These are phyloP conservation scores for Acipenser transmontanus DNA, from an alignment of 2,797 vertebrate species.

Conservation along the genomic window DNA sequence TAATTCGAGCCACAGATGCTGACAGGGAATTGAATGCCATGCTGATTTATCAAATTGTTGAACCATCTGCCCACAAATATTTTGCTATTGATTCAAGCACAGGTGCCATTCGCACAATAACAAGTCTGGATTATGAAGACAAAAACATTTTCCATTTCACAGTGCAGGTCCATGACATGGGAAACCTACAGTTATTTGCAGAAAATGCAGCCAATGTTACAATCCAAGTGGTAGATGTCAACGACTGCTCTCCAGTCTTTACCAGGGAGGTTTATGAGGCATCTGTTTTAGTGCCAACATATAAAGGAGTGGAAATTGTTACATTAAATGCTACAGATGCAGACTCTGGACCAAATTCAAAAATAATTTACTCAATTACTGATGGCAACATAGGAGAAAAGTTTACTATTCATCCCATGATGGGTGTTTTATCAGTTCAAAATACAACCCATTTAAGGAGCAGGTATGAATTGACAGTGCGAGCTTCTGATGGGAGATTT, in stretches of 20 bases:
- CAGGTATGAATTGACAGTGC: slow-evolving; percentile 83
- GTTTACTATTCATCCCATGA: slow-evolving; percentile 73
- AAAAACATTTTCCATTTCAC: slow-evolving; percentile 79
- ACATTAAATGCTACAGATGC: slow-evolving; percentile 79
- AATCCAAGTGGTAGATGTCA: slow-evolving; percentile 83
- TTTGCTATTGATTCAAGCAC: slow-evolving; percentile 94
- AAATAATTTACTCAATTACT: slow-evolving; percentile 82
- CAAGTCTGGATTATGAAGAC: slow-evolving; percentile 82
- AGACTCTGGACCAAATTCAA: slow-evolving; percentile 79
- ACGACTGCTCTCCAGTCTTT: slow-evolving; percentile 87
- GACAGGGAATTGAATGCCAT: slow-evolving; percentile 85
- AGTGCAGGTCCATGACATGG: slow-evolving; percentile 91
- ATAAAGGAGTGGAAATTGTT: slow-evolving; percentile 81
- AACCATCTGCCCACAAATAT: slow-evolving; percentile 83
- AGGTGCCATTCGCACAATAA: slow-evolving; percentile 79
- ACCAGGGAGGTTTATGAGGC: slow-evolving; percentile 75
- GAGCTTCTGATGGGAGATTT: slow-evolving; percentile 89
- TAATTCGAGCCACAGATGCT: slow-evolving; percentile 80
- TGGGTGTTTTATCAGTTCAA: slow-evolving; percentile 77
- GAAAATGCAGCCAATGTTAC: slow-evolving; percentile 87
- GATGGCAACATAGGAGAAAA: slow-evolving; percentile 97
- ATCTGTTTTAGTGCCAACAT: slow-evolving; percentile 79
- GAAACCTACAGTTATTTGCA: slow-evolving; percentile 78
- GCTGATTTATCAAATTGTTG: slow-evolving; percentile 91
- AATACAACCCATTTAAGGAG: slow-evolving; percentile 89